Percentiles rank a stretch among this genome's conserved stretches.
phyloP scores from a whole-genome alignment of 2,113 vertebrate genomes.

The Heliornis fulica region DNA sequence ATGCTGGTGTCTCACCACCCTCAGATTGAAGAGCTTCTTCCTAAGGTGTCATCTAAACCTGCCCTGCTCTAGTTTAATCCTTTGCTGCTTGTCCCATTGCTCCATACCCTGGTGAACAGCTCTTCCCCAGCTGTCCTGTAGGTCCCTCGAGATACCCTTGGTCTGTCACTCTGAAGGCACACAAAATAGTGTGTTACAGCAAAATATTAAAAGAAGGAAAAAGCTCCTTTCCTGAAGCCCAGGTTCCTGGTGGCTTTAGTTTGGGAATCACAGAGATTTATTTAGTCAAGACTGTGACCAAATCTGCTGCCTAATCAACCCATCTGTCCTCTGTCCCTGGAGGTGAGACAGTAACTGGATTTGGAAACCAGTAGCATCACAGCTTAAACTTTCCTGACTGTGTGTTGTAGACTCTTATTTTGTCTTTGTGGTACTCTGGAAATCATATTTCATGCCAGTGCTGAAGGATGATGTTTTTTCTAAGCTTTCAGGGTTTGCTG shows the following conservation, averaged over 20 bases:
- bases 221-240: neutral
- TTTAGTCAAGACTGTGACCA: neutral
- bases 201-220: neutral
- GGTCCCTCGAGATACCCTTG: neutral
- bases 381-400: neutral
- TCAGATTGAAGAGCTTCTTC: no score
- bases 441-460: neutral
- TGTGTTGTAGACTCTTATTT: neutral
- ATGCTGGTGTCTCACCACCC: no score
- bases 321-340: neutral
- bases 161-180: neutral
- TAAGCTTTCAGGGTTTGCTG: neutral
- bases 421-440: neutral
- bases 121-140: no score
- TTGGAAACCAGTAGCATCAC: neutral
- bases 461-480: neutral
- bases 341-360: neutral
- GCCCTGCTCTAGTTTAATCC: no score
- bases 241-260: neutral
- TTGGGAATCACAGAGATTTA: neutral
- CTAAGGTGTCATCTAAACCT: no score
- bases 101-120: no score
- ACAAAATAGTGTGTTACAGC: neutral
- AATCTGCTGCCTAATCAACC: no score
- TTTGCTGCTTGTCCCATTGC: no score